phyloP scores from a whole-genome alignment of 1,140 invertebrate genomes.

The Marisa cornuarietis region DNA sequence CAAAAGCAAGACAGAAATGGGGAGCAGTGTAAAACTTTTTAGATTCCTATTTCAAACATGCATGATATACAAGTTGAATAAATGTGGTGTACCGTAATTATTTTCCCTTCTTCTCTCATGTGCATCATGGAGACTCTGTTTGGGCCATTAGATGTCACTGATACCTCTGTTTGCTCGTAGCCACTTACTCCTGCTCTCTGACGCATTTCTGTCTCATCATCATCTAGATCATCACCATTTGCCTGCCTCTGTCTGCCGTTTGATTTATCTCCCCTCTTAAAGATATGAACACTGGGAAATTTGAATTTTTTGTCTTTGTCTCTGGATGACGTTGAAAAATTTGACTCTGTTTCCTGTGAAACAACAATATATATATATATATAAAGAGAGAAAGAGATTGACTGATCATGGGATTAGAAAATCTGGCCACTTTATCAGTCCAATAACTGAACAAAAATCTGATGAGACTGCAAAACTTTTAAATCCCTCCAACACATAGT shows the following conservation, averaged over 20 bases:
- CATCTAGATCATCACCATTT: neutral
- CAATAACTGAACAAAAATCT: no score
- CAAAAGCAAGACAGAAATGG: no score
- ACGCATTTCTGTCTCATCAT: neutral
- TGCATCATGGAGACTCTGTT: constrained; percentile 16
- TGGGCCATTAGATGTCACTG: constrained; percentile 9
- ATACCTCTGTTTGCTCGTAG: constrained; percentile 20
- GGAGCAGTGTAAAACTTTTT: no score
- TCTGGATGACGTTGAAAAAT: constrained; percentile 19
- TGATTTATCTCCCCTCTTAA: constrained; percentile 6
- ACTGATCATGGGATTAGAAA: no score
- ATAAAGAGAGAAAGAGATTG: no score
- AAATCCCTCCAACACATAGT: no score
- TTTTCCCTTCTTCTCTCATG: constrained; percentile 23
- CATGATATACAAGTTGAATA: no score
- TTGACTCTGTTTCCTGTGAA: constrained; percentile 16
- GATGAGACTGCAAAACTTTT: no score
- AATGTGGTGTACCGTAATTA: constrained; percentile 2
- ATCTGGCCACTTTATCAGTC: no score
- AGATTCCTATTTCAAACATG: no score
- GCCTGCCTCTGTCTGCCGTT: constrained; percentile 8
- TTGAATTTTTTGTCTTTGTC: constrained; percentile 25
- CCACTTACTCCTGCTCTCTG: neutral
- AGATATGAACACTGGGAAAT: neutral
- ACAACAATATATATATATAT: neutral